These are phyloP conservation scores for Drosophila nannoptera DNA, from an alignment of 1,140 invertebrate species.

Conservation along the genomic window DNA sequence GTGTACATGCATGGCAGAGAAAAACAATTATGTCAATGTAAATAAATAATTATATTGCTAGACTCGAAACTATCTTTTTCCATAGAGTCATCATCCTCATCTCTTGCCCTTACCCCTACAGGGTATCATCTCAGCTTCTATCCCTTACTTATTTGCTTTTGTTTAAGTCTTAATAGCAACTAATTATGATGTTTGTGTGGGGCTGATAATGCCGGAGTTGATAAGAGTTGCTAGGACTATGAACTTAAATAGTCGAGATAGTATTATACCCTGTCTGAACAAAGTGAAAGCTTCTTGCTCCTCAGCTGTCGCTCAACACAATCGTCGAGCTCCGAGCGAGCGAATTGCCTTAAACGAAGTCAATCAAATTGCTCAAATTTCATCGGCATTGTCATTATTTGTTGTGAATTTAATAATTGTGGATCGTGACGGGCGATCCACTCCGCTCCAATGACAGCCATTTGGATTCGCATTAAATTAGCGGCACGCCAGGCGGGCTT, in stretches of 20 bases:
- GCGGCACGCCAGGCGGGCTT: conserved; percentile 12
- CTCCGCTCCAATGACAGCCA: too few relatives aligned
- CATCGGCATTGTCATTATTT: conserved; percentile 13
- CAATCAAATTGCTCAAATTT: background rate
- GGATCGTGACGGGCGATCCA: too few relatives aligned
- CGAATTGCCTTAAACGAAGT: background rate
- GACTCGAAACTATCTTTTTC: background rate
- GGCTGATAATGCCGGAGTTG: conserved; percentile 11
- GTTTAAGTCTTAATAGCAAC: background rate
- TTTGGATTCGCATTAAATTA: too few relatives aligned
- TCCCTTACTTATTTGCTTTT: background rate
- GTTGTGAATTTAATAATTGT: background rate
- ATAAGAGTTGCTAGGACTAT: conserved; percentile 15
- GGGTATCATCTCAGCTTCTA: conserved; percentile 2
- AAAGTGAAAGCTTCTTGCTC: too few relatives aligned
- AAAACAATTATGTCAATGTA: background rate
- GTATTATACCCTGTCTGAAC: background rate
- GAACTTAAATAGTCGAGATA: background rate
- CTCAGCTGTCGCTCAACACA: too few relatives aligned
- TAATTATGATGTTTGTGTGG: background rate
- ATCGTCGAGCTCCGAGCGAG: background rate
- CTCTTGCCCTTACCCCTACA: background rate
- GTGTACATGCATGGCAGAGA: too few relatives aligned
- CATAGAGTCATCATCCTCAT: background rate
- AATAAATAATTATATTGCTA: background rate